Evolutionary conservation across 30 jellyfish, hydroid and myxozoan species (phyloP).

Genomic region (Turritopsis dohrnii): DNA sequence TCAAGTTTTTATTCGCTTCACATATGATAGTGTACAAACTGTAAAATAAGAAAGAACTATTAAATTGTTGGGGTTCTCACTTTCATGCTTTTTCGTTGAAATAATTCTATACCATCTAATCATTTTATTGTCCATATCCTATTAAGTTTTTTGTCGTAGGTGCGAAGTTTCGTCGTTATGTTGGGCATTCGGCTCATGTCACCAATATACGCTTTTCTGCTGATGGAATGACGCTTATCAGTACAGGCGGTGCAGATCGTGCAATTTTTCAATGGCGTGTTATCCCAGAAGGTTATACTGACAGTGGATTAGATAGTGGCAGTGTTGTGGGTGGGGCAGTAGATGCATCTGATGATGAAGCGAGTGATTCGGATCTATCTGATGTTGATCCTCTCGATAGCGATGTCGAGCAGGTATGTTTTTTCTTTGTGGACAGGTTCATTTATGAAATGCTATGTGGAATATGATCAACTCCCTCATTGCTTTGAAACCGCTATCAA

Average conservation of each 20-base stretch:
- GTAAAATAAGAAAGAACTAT: too few species aligned
- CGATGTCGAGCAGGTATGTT: slow-evolving; percentile 78
- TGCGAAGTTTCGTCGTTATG: slow-evolving; percentile 74
- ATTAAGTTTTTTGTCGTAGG: slow-evolving; percentile 32
- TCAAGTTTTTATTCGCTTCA: too few species aligned
- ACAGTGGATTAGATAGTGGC: slow-evolving; percentile 51
- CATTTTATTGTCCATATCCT: neutral
- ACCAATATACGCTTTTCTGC: slow-evolving; percentile 84
- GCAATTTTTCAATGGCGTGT: slow-evolving; percentile 91
- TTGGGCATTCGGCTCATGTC: slow-evolving; percentile 96
- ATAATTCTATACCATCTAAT: too few species aligned
- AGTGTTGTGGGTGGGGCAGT: slow-evolving; percentile 60
- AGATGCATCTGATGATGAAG: slow-evolving; percentile 76
- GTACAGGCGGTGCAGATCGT: slow-evolving; percentile 96
- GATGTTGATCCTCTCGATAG: slow-evolving; percentile 92
- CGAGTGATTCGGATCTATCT: slow-evolving; percentile 89
- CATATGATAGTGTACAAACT: too few species aligned
- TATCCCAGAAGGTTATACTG: slow-evolving; percentile 72
- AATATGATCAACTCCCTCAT: too few species aligned
- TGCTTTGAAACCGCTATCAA: too few species aligned
- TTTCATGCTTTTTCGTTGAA: too few species aligned
- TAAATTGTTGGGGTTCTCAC: too few species aligned
- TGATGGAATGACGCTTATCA: slow-evolving; percentile 61
- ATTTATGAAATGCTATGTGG: too few species aligned
- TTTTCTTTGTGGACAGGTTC: neutral